A percentile compares a stretch with the other conserved stretches of the same genome.
Evolutionary conservation across 2,888 invertebrate genomes (phyloP).

Genomic region (Euproctis similis): DNA sequence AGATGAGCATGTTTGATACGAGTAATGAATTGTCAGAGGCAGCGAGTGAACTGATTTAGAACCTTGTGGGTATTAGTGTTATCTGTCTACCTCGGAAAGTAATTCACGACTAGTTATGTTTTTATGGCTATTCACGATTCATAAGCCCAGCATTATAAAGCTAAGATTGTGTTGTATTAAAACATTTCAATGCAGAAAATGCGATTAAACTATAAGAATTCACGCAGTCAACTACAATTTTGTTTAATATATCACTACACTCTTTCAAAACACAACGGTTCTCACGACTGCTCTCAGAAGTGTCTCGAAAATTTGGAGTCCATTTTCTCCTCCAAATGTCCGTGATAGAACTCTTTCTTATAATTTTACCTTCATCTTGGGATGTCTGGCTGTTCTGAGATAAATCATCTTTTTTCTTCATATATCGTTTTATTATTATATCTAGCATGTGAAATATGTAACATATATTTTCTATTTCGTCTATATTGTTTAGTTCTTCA

Average conservation of each 20-base stretch:
- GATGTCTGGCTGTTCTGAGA: slow-evolving; percentile 28
- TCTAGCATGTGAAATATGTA: slow-evolving; percentile 52
- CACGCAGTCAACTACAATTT: slow-evolving; percentile 47
- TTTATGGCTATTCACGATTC: too few relatives aligned
- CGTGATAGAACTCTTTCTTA: slow-evolving; percentile 42
- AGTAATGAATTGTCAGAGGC: too few relatives aligned
- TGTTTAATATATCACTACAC: slow-evolving; percentile 48
- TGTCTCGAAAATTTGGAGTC: slow-evolving; percentile 36
- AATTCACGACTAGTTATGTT: too few relatives aligned
- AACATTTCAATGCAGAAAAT: slow-evolving; percentile 54
- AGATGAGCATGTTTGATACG: too few relatives aligned
- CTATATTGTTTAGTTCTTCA: slow-evolving; percentile 45
- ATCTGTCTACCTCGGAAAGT: too few relatives aligned
- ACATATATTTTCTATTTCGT: slow-evolving; percentile 39
- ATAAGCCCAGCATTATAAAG: too few relatives aligned
- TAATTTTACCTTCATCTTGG: slow-evolving; percentile 27
- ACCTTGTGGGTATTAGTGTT: too few relatives aligned
- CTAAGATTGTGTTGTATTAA: slow-evolving; percentile 50
- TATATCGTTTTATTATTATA: slow-evolving; percentile 36
- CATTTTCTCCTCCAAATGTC: slow-evolving; percentile 61
- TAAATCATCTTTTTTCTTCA: slow-evolving; percentile 15
- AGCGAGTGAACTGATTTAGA: too few relatives aligned
- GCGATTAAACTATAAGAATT: slow-evolving; percentile 51
- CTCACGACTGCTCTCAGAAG: slow-evolving; percentile 23
- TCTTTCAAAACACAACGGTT: slow-evolving; percentile 33